A percentile compares a stretch with the other conserved stretches of the same genome.
Evolutionary conservation across 2,888 invertebrate species (phyloP).

Genomic region (Torymus aiolomorphi): DNA sequence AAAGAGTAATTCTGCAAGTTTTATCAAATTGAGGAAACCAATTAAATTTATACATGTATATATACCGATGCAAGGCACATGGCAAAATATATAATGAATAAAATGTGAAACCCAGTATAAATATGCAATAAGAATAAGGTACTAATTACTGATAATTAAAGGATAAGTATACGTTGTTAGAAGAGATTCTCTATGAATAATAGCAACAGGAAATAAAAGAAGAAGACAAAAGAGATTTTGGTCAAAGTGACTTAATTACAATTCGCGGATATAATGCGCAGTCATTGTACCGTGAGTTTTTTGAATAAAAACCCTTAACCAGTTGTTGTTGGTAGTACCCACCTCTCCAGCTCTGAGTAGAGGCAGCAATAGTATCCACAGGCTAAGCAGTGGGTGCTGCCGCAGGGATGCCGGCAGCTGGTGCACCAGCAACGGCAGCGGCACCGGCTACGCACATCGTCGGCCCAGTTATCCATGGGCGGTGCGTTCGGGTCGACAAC

Average conservation of each 20-base stretch:
- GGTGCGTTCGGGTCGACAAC: conserved; percentile 74
- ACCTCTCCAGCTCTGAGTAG: conserved; percentile 80
- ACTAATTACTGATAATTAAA: neutral
- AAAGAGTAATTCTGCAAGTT: conserved; percentile 65
- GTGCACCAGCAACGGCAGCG: conserved; percentile 67
- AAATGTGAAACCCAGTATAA: neutral
- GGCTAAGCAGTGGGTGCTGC: conserved; percentile 74
- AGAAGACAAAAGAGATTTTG: conserved; percentile 10
- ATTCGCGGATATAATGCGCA: conserved; percentile 63
- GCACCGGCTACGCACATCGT: conserved; percentile 75
- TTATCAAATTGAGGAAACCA: conserved; percentile 69
- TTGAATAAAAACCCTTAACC: conserved; percentile 63
- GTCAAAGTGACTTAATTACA: conserved; percentile 63
- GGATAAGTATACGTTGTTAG: neutral
- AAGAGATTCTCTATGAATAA: neutral
- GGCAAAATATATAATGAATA: conserved; percentile 58
- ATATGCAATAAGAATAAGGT: conserved; percentile 19
- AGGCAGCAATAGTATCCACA: conserved; percentile 32
- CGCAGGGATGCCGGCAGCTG: conserved; percentile 68
- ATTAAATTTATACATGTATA: conserved; percentile 68
- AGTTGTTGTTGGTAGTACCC: conserved; percentile 77
- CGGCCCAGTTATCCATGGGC: conserved; percentile 77
- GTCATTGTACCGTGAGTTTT: conserved; percentile 55
- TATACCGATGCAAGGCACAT: conserved; percentile 68
- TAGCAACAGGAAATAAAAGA: conserved; percentile 12